Evolutionary conservation across 2,888 invertebrate genomes (phyloP).

Genomic region (Mantis religiosa): DNA sequence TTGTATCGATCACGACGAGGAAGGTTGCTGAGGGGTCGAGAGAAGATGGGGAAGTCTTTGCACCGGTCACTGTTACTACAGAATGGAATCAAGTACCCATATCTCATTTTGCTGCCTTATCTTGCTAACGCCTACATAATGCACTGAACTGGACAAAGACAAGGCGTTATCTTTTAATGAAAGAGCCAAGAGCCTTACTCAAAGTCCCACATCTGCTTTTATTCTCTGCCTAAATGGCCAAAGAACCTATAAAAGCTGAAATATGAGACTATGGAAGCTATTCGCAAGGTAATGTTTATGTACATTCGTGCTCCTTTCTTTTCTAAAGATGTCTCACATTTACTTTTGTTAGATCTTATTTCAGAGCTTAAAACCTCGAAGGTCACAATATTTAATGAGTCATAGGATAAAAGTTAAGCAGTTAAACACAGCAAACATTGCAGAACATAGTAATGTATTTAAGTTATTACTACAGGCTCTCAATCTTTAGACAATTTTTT

Average conservation of each 20-base stretch:
- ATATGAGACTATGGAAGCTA: background rate
- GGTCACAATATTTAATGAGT: no score
- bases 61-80: background rate
- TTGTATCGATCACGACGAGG: background rate
- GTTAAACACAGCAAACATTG: no score
- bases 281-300: background rate
- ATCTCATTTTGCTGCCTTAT: background rate
- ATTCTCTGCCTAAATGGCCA: background rate
- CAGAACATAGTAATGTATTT: no score
- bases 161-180: background rate
- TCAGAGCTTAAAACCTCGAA: no score
- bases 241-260: background rate
- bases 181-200: background rate
- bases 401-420: no score
- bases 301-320: no score
- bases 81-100: background rate
- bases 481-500: no score
- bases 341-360: no score
- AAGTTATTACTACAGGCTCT: no score
- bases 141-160: background rate
- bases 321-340: no score
- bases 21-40: background rate
- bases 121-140: background rate
- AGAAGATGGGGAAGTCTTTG: background rate
- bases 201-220: background rate